Base-by-base conservation (phyloP, 2,888 invertebrate genomes). In the Conchocele bisecta region DNA sequence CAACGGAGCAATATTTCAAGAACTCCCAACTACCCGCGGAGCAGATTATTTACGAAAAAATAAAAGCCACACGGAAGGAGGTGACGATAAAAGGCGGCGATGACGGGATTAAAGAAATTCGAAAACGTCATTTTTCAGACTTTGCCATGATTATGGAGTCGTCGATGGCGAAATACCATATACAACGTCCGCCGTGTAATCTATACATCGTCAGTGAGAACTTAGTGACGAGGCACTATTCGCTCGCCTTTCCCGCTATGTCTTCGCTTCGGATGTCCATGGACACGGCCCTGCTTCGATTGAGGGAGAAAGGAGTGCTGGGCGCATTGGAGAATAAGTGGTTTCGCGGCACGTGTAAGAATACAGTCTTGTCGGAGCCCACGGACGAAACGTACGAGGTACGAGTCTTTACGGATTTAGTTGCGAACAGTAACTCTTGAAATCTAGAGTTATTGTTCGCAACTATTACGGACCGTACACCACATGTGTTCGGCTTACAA, bases 101-200 rank as follows among this genome's bases (percentile, higher is more conserved):
- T 17, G 76, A 80, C 0, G 84, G 83, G 7, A 66, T 86, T 7
- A 22, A 71, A 13, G 61, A 60, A 26, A 74, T 88, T 3, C 61
- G 81, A 5, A 54, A 64, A 1, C 73, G 79, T 9, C 37, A 58
- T 2, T 64, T 63, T 11, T 44, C 69, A 6, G 75, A 75, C 1
- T 85, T 77, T 41, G 88, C 84, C 26, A 74, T 87, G 22, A 80
- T 89, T 56, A 78, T 85, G 51, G 88, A 89, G 60, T 83, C 85
- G 0, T 57, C 77, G n/a, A 83, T 83, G 73, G 86, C 86, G 0
- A 83, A 81, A 48, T 86, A 81, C 69, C 63, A 68, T 22, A 60
- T 79, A 0, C 75, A 78, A 33, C 79, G 79, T 42, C 46, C 58
- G 13, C 84, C 86, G 0, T 89, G 89, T 64, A 81, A 87, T 42